Base-by-base conservation (phyloP, 2,113 vertebrate species). In the Recurvirostra avosetta region DNA sequence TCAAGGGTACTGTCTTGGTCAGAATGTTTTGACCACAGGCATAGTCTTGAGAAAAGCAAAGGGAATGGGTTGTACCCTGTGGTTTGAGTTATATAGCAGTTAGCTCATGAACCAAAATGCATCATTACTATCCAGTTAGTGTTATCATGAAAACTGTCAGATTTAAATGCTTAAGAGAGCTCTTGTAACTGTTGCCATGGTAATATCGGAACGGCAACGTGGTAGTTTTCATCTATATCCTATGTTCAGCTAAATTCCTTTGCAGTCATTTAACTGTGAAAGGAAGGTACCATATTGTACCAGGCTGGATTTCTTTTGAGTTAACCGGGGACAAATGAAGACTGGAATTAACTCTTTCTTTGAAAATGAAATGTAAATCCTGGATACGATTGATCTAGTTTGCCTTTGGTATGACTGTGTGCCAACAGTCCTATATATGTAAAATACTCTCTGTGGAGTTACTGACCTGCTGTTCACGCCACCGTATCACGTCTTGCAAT, bases 181-280 rank as follows among this genome's bases (percentile, higher is more conserved):
- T 91, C 93, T 86, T 91, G 85, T 75, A 94, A 67, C 79, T 32
- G 97, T 98, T 98, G 81, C 96, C 94, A 97, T 98, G 96, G 97
- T 58, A 94, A 97, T 94, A 92, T n/a, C 86, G 73, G 91, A 76
- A 84, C 7, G n/a, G 83, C 86, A 89, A 71, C 1, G 15, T 94
- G 78, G 68, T 95, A 58, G 79, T 90, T 94, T 86, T 97, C 85
- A 92, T 96, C 93, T 32, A 6, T 92, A 94, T 75, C 95, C 96
- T 43, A 30, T 95, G 91, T 97, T 96, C 85, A 88, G 79, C 55
- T 94, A 49, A 95, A 94, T 89, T 96, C 92, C 91, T 94, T 85
- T 89, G 70, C 79, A 85, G 40, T 68, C 56, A 27, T 94, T 82
- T 92, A 78, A 41, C 73, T 80, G 56, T 77, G 74, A 91, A 89